Conservation (phyloP, 2,888 invertebrate genomes). For the Acleris sparsana region DNA sequence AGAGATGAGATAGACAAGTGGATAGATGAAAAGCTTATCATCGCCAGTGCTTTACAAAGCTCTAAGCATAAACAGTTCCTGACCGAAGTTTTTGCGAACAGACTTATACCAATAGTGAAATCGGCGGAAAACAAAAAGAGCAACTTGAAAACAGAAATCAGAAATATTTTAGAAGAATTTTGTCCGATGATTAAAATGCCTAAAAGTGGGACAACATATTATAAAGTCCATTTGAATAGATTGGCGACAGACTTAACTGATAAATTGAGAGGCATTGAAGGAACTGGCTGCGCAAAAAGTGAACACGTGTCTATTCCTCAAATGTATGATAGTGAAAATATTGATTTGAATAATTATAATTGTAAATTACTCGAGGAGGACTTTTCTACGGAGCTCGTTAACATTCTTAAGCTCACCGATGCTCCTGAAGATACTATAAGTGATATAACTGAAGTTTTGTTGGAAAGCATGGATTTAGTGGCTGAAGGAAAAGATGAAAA, state of each 20-base stretch:
- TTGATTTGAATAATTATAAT: neutral
- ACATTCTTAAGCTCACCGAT: neutral
- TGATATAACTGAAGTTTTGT: constrained; percentile 39
- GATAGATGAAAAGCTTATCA: constrained; percentile 40
- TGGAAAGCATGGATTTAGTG: constrained; percentile 36
- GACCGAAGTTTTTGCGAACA: constrained; percentile 37
- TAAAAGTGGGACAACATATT: constrained; percentile 27
- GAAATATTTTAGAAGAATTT: constrained; percentile 44
- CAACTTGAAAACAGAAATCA: constrained; percentile 48
- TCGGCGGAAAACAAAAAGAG: constrained; percentile 42
- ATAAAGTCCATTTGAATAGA: constrained; percentile 39
- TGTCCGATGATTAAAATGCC: constrained; percentile 25
- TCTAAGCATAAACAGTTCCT: constrained; percentile 27
- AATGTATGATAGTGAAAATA: neutral
- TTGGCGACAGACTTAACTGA: constrained; percentile 48
- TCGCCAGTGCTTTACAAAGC: neutral
- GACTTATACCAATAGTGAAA: constrained; percentile 39
- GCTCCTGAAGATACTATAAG: constrained; percentile 29
- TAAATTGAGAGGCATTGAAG: constrained; percentile 39
- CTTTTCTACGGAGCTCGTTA: neutral
- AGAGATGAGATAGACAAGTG: constrained; percentile 41
- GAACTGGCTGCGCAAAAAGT: constrained; percentile 25
- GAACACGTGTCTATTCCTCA: constrained; percentile 10
- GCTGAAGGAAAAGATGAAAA: constrained; percentile 18
- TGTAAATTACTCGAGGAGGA: neutral